phyloP scores from a whole-genome alignment of 2,113 vertebrate genomes.

The Ciconia maguari region DNA sequence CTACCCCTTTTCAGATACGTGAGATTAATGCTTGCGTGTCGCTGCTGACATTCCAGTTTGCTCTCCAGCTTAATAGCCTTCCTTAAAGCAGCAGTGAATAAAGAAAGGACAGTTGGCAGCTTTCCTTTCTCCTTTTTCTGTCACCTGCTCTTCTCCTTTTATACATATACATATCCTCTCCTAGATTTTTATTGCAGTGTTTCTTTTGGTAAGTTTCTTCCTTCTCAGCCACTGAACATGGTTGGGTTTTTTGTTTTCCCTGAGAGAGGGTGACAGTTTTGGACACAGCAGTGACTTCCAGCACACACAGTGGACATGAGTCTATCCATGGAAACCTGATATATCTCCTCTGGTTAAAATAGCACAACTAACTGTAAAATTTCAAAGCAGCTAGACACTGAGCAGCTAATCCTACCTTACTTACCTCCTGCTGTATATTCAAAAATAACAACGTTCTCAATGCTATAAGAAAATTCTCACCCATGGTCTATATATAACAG shows the following conservation, averaged over 20 bases:
- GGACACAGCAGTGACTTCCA: neutral
- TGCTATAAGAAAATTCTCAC: constrained; percentile 11
- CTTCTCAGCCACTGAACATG: neutral
- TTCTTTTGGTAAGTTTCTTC: neutral
- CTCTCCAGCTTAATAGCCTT: neutral
- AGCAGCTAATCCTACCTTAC: constrained; percentile 40
- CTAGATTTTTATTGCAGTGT: neutral
- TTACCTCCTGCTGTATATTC: constrained; percentile 30
- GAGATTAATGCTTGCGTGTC: neutral
- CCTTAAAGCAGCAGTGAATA: neutral
- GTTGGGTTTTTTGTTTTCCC: neutral
- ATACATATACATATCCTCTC: neutral
- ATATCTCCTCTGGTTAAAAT: constrained; percentile 31
- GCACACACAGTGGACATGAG: neutral
- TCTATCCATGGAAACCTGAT: neutral
- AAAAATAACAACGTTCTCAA: constrained; percentile 29
- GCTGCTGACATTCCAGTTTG: neutral
- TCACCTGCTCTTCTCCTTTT: neutral
- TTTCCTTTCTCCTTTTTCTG: neutral
- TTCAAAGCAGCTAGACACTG: constrained; percentile 44
- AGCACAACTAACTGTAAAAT: constrained; percentile 62
- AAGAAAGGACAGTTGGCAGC: neutral
- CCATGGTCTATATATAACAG: neutral
- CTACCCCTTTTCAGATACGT: neutral
- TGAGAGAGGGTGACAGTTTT: neutral